These are phyloP conservation scores for Miichthys miiuy DNA, from an alignment of 2,797 vertebrate genomes.

Conservation along the genomic window DNA sequence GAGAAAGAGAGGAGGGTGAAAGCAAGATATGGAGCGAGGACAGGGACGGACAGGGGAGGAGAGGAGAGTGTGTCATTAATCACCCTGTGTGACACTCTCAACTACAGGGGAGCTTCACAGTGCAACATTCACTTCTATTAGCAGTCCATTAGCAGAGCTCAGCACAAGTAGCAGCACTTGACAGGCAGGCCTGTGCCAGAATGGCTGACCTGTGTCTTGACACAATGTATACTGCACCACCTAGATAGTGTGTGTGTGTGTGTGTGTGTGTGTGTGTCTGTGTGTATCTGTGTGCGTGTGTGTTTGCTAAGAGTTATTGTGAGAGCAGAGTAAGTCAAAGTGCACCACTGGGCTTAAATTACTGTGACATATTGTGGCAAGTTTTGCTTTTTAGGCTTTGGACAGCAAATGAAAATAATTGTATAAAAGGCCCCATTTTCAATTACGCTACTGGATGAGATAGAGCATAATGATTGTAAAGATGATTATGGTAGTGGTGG, in stretches of 20 bases:
- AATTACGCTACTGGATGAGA: constrained; percentile 47
- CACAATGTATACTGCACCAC: constrained; percentile 56
- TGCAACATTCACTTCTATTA: constrained; percentile 86
- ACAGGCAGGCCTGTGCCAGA: constrained; percentile 74
- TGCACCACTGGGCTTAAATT: constrained; percentile 40
- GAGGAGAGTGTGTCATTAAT: constrained; percentile 86
- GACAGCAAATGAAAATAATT: constrained; percentile 72
- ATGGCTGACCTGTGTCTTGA: constrained; percentile 76
- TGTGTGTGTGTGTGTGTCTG: constrained; percentile 8
- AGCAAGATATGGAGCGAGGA: constrained; percentile 63
- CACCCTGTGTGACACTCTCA: constrained; percentile 78
- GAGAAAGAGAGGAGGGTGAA: constrained; percentile 40
- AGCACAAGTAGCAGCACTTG: constrained; percentile 83
- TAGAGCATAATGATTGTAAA: constrained; percentile 60
- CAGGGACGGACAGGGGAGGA: constrained; percentile 63
- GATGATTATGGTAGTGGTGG: constrained; percentile 53
- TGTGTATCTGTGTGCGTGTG: background rate
- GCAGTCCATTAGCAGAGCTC: constrained; percentile 88
- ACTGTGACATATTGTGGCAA: constrained; percentile 40
- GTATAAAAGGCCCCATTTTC: constrained; percentile 59
- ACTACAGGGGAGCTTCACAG: constrained; percentile 80
- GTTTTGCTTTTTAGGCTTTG: constrained; percentile 47
- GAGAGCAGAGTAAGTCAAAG: constrained; percentile 49
- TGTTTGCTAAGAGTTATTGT: constrained; percentile 12
- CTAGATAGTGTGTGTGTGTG: constrained; percentile 31